Evolutionary conservation across 2,113 vertebrate species (phyloP).

Genomic region (Jaculus jaculus): DNA sequence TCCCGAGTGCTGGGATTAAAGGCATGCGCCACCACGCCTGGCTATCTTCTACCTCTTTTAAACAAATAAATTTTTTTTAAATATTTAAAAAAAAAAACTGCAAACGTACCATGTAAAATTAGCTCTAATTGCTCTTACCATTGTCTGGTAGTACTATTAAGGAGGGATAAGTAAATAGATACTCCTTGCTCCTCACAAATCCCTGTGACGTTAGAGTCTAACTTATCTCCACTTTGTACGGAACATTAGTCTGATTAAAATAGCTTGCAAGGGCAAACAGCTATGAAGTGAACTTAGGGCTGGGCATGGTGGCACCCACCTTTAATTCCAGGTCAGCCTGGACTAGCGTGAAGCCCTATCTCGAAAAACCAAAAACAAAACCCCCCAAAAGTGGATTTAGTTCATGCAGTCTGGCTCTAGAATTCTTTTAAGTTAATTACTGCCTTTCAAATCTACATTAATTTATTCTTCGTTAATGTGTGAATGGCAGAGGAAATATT

Average conservation of each 20-base stretch:
- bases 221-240: background rate
- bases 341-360: too few relatives aligned
- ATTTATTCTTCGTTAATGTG: slow-evolving; percentile 1
- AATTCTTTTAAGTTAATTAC: background rate
- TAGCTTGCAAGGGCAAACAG: background rate
- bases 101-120: background rate
- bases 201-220: background rate
- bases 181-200: background rate
- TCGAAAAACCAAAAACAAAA: background rate
- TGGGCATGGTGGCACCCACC: too few relatives aligned
- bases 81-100: too few relatives aligned
- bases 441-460: background rate
- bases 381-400: background rate
- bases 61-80: too few relatives aligned
- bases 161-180: background rate
- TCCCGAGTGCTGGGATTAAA: too few relatives aligned
- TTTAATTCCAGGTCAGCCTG: too few relatives aligned
- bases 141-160: background rate
- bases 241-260: slow-evolving; percentile 49
- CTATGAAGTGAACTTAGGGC: background rate
- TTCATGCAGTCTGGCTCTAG: background rate
- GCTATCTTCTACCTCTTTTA: too few relatives aligned
- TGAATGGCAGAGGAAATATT: background rate
- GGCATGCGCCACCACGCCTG: too few relatives aligned
- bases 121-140: background rate